Evolutionary conservation across 2,113 vertebrate species (phyloP), one percentile per base, ranked within the genome.

Genomic region (Neotoma lepida): DNA sequence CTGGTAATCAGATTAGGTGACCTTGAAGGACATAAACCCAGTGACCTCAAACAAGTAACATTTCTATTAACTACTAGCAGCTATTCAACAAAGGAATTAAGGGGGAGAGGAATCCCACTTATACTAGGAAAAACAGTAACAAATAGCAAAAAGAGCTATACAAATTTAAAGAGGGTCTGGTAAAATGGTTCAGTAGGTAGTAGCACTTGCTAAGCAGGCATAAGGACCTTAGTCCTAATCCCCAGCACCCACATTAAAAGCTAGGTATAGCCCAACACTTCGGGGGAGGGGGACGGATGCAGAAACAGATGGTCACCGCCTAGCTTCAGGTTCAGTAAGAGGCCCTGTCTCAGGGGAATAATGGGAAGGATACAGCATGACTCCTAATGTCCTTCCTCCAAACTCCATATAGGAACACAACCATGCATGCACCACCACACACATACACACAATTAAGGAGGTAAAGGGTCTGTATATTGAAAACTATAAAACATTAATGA

Each of bases 261-360:
- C 61, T 61, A 85, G 41, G 17, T 12, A 46, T 33, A 64, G 26
- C 58, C 58, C 81, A 63, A 17, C 41, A 6, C 9, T 66, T 9
- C 26, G 26, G 5, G 0, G 4, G 7, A 41, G 9, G 9, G 18
- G 9, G 26, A 41, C n/a, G 56, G 17, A 2, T n/a, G 22, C 35
- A 61, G 24, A 82, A 39, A 41, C n/a, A 30, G 56, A 30, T 30
- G 56, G n/a, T 28, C 35, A 84, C 24, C 44, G 26, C 24, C 56
- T 84, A 41, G 26, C n/a, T 84, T 56, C n/a, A 44, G 12, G 41
- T 46, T 85, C 41, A 64, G 9, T 12, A 46, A 46, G 9, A 85
- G 61, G 33, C 41, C 9, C 28, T 13, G 9, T 63, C 81, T 63
- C 56, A 33, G 28, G 8, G 4, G 18, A 64, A 44, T 85, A 64